phyloP scores from a whole-genome alignment of 2,888 invertebrate genomes.

The Drosophila mulleri region DNA sequence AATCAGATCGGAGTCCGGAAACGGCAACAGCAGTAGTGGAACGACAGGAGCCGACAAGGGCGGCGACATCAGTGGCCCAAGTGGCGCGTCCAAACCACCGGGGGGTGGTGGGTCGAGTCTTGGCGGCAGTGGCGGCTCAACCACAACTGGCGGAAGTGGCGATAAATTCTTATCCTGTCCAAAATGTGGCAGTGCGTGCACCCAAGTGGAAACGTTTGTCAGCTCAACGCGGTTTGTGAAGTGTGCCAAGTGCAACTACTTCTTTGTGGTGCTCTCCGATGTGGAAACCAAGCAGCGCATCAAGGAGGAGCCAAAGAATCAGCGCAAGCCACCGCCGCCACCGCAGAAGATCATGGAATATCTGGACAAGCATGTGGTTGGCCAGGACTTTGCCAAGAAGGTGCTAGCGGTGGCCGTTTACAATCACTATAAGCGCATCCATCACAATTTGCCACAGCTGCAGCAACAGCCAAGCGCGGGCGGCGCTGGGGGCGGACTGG shows the following conservation, averaged over 20 bases:
- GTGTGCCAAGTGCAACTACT: slow-evolving; percentile 99
- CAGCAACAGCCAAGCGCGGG: slow-evolving; percentile 56
- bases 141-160: slow-evolving; percentile 65
- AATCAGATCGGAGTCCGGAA: slow-evolving; percentile 41
- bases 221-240: slow-evolving; percentile 98
- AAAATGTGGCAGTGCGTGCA: slow-evolving; percentile 98
- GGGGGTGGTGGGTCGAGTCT: slow-evolving; percentile 53
- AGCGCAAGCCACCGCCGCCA: slow-evolving; percentile 95
- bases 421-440: slow-evolving; percentile 99
- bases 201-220: slow-evolving; percentile 98
- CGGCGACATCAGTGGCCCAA: slow-evolving; percentile 23
- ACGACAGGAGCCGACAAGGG: neutral
- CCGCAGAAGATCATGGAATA: slow-evolving; percentile 99
- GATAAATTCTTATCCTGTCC: slow-evolving; percentile 95
- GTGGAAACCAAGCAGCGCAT: slow-evolving; percentile 94
- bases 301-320: slow-evolving; percentile 90
- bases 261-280: slow-evolving; percentile 97
- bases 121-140: slow-evolving; percentile 35
- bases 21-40: slow-evolving; percentile 19
- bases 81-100: slow-evolving; percentile 20
- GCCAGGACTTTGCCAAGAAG: slow-evolving; percentile 98
- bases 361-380: slow-evolving; percentile 98
- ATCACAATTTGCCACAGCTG: slow-evolving; percentile 92
- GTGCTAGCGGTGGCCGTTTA: slow-evolving; percentile 99
- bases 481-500: slow-evolving; percentile 59